Evolutionary conservation across 2,113 vertebrate species (phyloP).

Genomic region (Podarcis muralis): DNA sequence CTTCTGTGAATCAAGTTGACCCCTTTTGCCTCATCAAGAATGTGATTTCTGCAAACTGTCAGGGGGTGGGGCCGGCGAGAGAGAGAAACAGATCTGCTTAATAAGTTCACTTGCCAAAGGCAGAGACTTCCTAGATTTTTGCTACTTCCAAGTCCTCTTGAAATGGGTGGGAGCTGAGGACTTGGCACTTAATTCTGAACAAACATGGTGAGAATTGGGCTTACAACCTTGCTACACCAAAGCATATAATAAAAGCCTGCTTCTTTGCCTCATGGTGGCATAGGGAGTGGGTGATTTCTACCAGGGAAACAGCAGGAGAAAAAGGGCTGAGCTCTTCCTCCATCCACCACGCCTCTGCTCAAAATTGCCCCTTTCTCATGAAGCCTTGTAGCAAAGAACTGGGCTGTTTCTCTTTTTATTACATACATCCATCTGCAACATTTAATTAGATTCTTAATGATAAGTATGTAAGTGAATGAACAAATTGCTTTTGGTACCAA

Average conservation of each 20-base stretch:
- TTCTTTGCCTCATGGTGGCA: not conserved
- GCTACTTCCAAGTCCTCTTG: no score
- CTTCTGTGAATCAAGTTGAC: not conserved
- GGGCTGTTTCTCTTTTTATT: no score
- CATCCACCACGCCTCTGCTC: not conserved
- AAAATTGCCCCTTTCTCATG: not conserved
- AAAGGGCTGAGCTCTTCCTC: not conserved
- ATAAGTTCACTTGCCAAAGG: not conserved
- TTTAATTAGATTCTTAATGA: not conserved
- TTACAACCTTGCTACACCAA: no score
- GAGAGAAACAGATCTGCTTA: not conserved
- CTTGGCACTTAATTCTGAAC: no score
- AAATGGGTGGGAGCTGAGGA: no score
- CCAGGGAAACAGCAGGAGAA: not conserved
- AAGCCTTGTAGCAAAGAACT: not conserved
- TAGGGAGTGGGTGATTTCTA: not conserved
- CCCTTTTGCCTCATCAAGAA: not conserved
- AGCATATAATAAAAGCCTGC: not conserved
- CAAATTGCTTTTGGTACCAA: conserved; percentile 18
- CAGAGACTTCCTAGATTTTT: no score
- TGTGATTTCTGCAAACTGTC: not conserved
- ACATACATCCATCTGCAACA: no score
- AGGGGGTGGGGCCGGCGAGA: no score
- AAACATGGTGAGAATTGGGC: no score
- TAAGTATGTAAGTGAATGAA: conserved; percentile 29